A percentile compares a stretch with the other conserved stretches of the same genome.
Evolutionary conservation across 2,888 invertebrate genomes (phyloP).

Genomic region (Siphlonurus alternatus): DNA sequence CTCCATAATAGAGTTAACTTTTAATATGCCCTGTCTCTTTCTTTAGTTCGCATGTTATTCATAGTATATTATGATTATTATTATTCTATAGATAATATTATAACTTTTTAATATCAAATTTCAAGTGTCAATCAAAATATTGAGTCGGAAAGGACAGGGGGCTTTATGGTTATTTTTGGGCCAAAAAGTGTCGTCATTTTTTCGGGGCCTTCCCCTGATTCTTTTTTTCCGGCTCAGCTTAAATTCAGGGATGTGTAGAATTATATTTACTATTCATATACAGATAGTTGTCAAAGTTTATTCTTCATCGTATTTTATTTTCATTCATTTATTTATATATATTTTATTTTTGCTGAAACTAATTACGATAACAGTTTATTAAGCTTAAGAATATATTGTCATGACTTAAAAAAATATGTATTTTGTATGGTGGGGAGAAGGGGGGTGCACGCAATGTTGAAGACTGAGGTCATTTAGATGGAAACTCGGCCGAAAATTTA

Average conservation of each 20-base stretch:
- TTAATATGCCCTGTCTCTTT: slow-evolving; percentile 4
- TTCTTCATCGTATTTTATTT: background rate
- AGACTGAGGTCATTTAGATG: background rate
- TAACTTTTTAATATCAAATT: slow-evolving; percentile 15
- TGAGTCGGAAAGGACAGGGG: slow-evolving; percentile 14
- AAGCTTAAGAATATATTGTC: background rate
- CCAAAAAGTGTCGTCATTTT: slow-evolving; percentile 18
- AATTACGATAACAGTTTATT: background rate
- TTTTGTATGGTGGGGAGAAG: background rate
- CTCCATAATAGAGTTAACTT: background rate
- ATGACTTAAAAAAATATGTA: background rate
- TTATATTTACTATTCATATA: background rate
- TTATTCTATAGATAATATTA: slow-evolving; percentile 13
- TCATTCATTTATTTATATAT: too few species aligned
- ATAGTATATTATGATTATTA: slow-evolving; percentile 10
- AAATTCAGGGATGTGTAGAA: slow-evolving; percentile 15
- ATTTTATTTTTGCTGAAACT: background rate
- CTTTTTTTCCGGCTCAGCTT: slow-evolving; percentile 12
- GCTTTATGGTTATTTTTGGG: slow-evolving; percentile 30
- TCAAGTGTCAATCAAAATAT: slow-evolving; percentile 16
- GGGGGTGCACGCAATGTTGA: background rate
- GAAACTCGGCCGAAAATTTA: background rate
- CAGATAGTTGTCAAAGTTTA: background rate
- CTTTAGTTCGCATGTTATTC: slow-evolving; percentile 12
- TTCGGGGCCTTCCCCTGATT: slow-evolving; percentile 21